Evolutionary conservation across 2,888 invertebrate species (phyloP), one percentile per base, ranked within the genome.

Genomic region (Odontocolon sp.): DNA sequence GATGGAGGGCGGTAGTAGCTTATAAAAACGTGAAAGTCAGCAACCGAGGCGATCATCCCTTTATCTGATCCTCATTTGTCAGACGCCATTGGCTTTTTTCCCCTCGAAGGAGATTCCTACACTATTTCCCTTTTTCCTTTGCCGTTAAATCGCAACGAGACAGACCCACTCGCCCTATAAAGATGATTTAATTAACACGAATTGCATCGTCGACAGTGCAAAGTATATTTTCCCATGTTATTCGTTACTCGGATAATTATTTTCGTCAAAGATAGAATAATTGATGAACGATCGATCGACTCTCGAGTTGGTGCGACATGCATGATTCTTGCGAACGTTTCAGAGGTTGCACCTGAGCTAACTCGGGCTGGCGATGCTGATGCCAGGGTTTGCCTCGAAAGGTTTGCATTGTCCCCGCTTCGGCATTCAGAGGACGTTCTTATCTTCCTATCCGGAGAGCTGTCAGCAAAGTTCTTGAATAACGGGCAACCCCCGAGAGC

Each of bases 381-480:
- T 74, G 79, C 75, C 64, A 28, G 68, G 59, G 70, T 74, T 70
- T 67, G 71, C 74, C 40, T 64, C 59, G 81, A 83, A 85, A 84
- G 85, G 84, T 73, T 57, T 82, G 85, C 86, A 90, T 89, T 89
- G 89, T 89, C 82, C 78, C 75, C 83, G 86, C 87, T 87, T 88
- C 85, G 87, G 89, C 86, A 90, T 90, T 90, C 90, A 89, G 83
- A 85, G 88, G 82, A 88, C 87, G 88, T 88, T 87, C 90, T 90
- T 90, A 90, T 90, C 90, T 88, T 80, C 82, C 89, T 89, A 89
- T 88, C 89, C 90, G 90, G 89, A 79, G 88, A 88, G 90, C 90
- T 90, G 90, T 90, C 90, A 89, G 84, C 90, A 88, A 90, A 90
- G 90, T 90, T 90, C 89, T 88, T 90, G 90, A 90, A 90, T 90